Percentiles rank a stretch among this genome's conserved stretches.
phyloP scores from a whole-genome alignment of 2,113 vertebrate genomes.

The Laticauda colubrina region DNA sequence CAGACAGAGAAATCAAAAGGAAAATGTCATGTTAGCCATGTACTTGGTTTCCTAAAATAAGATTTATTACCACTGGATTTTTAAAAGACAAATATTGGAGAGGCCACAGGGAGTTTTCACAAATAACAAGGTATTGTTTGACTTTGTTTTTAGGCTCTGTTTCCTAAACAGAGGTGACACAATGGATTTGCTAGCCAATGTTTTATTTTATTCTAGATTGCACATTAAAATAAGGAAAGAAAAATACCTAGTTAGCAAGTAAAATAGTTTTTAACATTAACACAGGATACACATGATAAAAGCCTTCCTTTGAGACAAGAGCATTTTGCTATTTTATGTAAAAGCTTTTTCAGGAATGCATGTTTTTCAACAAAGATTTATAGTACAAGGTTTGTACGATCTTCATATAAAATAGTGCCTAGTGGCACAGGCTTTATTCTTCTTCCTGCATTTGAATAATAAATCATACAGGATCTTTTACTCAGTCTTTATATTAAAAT shows the following conservation, averaged over 20 bases:
- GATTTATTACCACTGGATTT: not conserved
- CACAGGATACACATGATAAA: not conserved
- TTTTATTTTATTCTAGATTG: not conserved
- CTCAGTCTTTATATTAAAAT: not conserved
- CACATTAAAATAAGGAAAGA: not conserved
- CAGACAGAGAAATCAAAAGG: not conserved
- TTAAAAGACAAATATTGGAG: not conserved
- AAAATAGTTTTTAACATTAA: not conserved
- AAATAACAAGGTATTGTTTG: not conserved
- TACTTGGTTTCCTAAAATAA: slow-evolving; percentile 8
- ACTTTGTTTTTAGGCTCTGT: not conserved
- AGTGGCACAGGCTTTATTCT: not conserved
- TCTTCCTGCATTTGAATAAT: not conserved
- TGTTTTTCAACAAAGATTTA: not conserved
- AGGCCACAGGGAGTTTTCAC: not conserved
- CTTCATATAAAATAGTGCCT: not conserved
- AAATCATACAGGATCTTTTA: not conserved
- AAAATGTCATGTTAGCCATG: not conserved
- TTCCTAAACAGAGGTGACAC: not conserved
- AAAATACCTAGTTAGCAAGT: not conserved
- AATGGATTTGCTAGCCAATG: not conserved
- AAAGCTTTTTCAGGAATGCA: not conserved
- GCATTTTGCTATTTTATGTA: not conserved
- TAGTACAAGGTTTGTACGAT: not conserved
- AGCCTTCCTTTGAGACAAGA: not conserved